Conservation (phyloP, 2,888 invertebrate genomes). For the Cistogaster globosa region DNA sequence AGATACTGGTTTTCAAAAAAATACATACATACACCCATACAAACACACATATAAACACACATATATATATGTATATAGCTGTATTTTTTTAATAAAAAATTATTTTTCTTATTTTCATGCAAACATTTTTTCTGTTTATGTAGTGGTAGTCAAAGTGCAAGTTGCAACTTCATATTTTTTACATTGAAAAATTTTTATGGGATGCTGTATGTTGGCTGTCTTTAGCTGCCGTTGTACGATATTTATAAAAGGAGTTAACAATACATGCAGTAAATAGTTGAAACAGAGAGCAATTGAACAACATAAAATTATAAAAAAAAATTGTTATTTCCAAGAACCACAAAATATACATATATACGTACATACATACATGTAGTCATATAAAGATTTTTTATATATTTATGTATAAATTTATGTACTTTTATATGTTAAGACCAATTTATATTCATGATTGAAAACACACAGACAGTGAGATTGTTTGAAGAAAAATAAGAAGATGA, state of each 20-base stretch:
- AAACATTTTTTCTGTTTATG: slow-evolving; percentile 23
- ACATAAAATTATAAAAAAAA: neutral
- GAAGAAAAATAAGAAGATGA: slow-evolving; percentile 28
- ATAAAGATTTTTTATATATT: neutral
- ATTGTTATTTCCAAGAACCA: slow-evolving; percentile 65
- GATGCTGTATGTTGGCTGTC: slow-evolving; percentile 47
- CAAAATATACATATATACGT: slow-evolving; percentile 23
- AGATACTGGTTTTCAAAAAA: slow-evolving; percentile 65
- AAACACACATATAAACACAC: neutral
- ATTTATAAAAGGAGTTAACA: slow-evolving; percentile 21
- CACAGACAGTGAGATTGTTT: neutral
- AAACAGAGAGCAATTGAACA: slow-evolving; percentile 16
- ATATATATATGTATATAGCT: neutral
- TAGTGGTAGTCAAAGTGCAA: slow-evolving; percentile 40
- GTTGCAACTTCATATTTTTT: slow-evolving; percentile 55
- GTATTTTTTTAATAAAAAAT: neutral
- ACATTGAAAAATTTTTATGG: slow-evolving; percentile 43
- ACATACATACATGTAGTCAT: neutral
- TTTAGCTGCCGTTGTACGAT: slow-evolving; percentile 25
- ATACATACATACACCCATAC: too few relatives aligned
- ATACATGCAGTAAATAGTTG: slow-evolving; percentile 18
- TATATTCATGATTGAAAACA: slow-evolving; percentile 27
- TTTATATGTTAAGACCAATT: neutral
- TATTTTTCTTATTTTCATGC: slow-evolving; percentile 32
- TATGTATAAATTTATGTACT: neutral